Conservation (phyloP, 2,113 vertebrate species). For the Labeo rohita region DNA sequence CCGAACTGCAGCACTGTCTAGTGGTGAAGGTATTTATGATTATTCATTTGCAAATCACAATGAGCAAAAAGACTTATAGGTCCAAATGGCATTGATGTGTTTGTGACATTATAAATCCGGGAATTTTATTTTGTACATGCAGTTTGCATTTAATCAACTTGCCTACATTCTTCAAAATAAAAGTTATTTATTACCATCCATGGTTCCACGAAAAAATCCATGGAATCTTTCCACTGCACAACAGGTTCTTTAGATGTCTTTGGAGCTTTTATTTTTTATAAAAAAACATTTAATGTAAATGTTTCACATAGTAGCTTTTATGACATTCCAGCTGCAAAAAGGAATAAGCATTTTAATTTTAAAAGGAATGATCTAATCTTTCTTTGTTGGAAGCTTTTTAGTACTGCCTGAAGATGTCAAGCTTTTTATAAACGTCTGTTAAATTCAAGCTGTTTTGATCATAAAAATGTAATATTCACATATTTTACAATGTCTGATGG, state of each 20-base stretch:
- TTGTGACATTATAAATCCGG: constrained; percentile 25
- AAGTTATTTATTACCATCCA: too few relatives aligned
- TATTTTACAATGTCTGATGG: not conserved
- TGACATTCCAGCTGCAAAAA: constrained; percentile 42
- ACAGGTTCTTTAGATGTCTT: too few relatives aligned
- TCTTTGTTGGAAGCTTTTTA: constrained; percentile 29
- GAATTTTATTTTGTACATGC: constrained; percentile 1
- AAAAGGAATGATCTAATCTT: constrained; percentile 45
- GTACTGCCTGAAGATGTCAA: not conserved
- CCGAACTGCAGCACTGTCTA: constrained; percentile 22
- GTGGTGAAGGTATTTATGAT: constrained; percentile 8
- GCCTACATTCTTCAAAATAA: too few relatives aligned
- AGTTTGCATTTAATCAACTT: not conserved
- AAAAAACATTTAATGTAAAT: not conserved
- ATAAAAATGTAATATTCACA: not conserved
- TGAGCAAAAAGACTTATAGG: not conserved
- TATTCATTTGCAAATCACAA: not conserved
- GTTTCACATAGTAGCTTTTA: constrained; percentile 40
- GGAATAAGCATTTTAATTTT: constrained; percentile 24
- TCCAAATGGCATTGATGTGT: constrained; percentile 27
- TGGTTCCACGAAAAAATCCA: too few relatives aligned
- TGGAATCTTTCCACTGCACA: too few relatives aligned
- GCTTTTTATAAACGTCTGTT: not conserved
- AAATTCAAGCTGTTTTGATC: not conserved
- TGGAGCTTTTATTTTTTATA: not conserved